These are phyloP conservation scores for Scrobipalpa atriplicella DNA, from an alignment of 2,888 invertebrate genomes.

Conservation along the genomic window DNA sequence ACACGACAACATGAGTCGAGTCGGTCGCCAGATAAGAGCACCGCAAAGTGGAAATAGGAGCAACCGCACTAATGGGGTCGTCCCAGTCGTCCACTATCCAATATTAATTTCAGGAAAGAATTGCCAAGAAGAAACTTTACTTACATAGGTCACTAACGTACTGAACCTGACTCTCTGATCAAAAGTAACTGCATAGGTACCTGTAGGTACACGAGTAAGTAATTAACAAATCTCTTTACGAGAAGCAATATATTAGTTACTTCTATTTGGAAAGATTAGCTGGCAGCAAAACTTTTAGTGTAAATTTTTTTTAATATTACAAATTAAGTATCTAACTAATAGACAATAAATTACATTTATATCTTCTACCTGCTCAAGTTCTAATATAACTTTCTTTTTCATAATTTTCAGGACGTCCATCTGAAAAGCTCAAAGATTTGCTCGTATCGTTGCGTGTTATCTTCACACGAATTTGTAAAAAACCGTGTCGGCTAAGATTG, in stretches of 20 bases:
- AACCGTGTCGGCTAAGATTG: background rate
- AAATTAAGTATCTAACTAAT: background rate
- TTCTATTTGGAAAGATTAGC: too few species aligned
- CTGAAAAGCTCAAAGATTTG: background rate
- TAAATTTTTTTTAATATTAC: too few species aligned
- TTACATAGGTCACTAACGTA: too few species aligned
- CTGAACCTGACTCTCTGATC: too few species aligned
- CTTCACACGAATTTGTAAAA: background rate
- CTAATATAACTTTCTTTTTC: conserved; percentile 1
- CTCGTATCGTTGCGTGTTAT: background rate
- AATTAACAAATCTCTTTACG: too few species aligned
- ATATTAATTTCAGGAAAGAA: background rate
- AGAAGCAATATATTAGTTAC: too few species aligned
- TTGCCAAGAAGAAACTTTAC: background rate
- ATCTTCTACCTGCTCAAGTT: background rate
- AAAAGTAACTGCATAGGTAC: too few species aligned
- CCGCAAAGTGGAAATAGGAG: conserved; percentile 21
- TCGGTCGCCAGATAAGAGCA: conserved; percentile 11
- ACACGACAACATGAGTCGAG: background rate
- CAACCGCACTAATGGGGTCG: conserved; percentile 8
- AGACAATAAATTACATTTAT: background rate
- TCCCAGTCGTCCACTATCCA: conserved; percentile 7
- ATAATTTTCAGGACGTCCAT: background rate
- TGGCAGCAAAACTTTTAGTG: too few species aligned
- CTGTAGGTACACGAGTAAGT: too few species aligned